Evolutionary conservation across 2,113 vertebrate genomes (phyloP).

Genomic region (Rostratula benghalensis): DNA sequence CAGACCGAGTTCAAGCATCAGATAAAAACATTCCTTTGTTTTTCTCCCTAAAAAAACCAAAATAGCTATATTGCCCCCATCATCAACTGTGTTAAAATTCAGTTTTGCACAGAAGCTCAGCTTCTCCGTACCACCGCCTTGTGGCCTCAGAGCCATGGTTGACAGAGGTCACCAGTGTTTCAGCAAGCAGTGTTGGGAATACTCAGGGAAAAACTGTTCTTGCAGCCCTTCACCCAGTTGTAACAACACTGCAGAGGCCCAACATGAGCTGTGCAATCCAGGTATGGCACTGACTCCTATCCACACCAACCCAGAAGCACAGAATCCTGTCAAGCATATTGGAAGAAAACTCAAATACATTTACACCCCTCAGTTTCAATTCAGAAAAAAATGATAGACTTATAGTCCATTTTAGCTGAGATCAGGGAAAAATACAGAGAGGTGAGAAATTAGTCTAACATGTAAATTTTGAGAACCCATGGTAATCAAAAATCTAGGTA

Average conservation of each 20-base stretch:
- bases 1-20: background rate
- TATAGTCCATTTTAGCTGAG: background rate
- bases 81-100: fast-evolving
- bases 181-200: background rate
- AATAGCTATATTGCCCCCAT: background rate
- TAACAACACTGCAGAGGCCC: background rate
- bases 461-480: background rate
- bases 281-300: background rate
- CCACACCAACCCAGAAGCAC: background rate
- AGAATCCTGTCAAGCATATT: background rate
- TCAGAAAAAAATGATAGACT: background rate
- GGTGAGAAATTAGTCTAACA: background rate
- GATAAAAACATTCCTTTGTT: background rate
- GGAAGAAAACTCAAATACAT: background rate
- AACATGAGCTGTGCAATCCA: background rate
- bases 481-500: background rate
- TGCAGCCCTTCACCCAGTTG: background rate
- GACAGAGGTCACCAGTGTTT: background rate
- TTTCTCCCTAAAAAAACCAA: background rate
- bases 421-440: background rate
- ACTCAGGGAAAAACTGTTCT: background rate
- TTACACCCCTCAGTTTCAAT: background rate
- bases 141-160: background rate
- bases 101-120: background rate
- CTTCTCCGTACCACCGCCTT: background rate